Conservation (phyloP, 2,113 vertebrate species). For the Euleptes europaea region DNA sequence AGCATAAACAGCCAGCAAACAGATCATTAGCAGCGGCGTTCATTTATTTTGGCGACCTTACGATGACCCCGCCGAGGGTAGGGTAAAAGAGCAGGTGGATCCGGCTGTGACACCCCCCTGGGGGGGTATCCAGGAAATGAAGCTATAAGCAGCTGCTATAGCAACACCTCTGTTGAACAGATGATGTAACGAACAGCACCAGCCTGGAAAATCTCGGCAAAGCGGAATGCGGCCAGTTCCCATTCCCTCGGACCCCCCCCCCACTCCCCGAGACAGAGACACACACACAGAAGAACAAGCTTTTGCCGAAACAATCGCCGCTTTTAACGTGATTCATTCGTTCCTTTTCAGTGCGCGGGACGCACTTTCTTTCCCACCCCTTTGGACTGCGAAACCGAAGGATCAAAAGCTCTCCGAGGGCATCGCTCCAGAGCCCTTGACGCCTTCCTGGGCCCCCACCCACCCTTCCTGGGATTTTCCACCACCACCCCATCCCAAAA, state of each 20-base stretch:
- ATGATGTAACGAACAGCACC: constrained; percentile 73
- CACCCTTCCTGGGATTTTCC: background rate
- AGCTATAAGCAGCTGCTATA: constrained; percentile 78
- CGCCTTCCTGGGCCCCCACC: background rate
- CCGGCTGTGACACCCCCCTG: constrained; percentile 79
- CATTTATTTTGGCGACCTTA: constrained; percentile 84
- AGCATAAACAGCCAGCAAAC: constrained; percentile 84
- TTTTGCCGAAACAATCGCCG: constrained; percentile 42
- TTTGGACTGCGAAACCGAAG: background rate
- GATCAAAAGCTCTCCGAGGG: background rate
- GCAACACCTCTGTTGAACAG: constrained; percentile 74
- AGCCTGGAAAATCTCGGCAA: constrained; percentile 62
- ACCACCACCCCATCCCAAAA: background rate
- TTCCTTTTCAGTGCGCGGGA: constrained; percentile 58
- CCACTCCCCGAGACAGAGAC: background rate
- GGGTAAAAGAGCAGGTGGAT: constrained; percentile 82
- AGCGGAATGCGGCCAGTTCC: constrained; percentile 56
- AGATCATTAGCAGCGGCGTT: constrained; percentile 82
- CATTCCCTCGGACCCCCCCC: background rate
- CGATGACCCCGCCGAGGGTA: constrained; percentile 80
- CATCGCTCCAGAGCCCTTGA: background rate
- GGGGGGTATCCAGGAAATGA: constrained; percentile 78
- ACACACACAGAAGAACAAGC: background rate
- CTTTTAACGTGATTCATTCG: constrained; percentile 61
- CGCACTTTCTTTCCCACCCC: background rate